Base-by-base conservation (phyloP, 35 echinoderm and acorn worm genomes). In the Ophiothrix spiculata region DNA sequence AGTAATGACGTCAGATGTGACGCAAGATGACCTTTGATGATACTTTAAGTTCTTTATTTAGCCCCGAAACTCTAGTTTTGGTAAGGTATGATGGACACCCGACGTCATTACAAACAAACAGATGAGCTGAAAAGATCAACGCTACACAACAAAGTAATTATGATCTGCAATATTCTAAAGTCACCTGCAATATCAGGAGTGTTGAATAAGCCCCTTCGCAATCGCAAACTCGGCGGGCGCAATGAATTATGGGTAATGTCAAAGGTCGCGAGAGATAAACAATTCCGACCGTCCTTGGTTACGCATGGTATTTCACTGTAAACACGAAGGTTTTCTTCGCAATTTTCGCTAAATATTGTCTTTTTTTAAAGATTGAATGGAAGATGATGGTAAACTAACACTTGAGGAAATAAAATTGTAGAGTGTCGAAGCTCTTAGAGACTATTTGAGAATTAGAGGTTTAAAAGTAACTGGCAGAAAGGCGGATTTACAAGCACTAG, bases 381-480 rank as follows among this genome's bases (percentile, higher is more conserved):
- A 49, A 10, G 42, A 19, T 10, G 42, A 49, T 49, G 19, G 42
- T 49, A 49, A 49, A 49, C 29, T 80, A 31, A 36, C 78, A 39
- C 15, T 78, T 77, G 76, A 87, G 13, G 76, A 60, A 46, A 56
- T 87, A 77, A 75, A 87, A 79, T 49, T 49, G 0, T 87, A 40
- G 75, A 78, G 2, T 38, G 73, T 77, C 29, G 32, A 87, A 49
- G 85, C 85, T 78, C 33, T 87, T 38, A 87, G 54, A 21, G 40
- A 56, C 38, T 87, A 40, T 46, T 36, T 87, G 73, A 35, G 19
- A 39, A 31, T 87, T 29, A 36, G 74, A 31, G 85, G 37, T 2
- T 35, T 87, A n/a, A 87, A 87, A 78, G 54, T 39, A 36, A 78
- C 85, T 46, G 74, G 39, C 13, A 79, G 75, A 31, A 79, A 87